Percentiles rank a stretch among this genome's conserved stretches.
Evolutionary conservation across 2,888 invertebrate genomes (phyloP).

Genomic region (Andricus curvator): DNA sequence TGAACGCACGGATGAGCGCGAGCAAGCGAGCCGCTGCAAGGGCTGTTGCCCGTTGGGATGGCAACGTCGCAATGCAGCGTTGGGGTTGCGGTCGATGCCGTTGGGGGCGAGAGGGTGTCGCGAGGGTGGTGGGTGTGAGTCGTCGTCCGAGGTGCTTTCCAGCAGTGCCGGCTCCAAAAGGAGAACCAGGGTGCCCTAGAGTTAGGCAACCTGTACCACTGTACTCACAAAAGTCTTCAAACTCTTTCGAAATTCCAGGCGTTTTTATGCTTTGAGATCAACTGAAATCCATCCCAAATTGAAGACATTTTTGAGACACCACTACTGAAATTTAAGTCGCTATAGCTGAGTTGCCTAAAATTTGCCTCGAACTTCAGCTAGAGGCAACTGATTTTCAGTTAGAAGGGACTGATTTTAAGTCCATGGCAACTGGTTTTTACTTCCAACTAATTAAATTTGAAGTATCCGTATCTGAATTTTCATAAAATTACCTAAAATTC

Average conservation of each 20-base stretch:
- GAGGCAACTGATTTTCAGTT: too few relatives aligned
- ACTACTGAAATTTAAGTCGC: too few relatives aligned
- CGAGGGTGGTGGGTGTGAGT: constrained; percentile 45
- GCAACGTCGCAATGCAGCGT: constrained; percentile 79
- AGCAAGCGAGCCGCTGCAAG: constrained; percentile 64
- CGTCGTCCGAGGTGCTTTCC: constrained; percentile 47
- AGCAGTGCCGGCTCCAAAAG: background rate
- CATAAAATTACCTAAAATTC: background rate
- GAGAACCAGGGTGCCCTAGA: background rate
- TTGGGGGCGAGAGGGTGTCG: constrained; percentile 64
- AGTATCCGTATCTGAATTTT: background rate
- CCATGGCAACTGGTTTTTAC: too few relatives aligned
- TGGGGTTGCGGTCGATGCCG: constrained; percentile 78
- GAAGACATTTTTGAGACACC: too few relatives aligned
- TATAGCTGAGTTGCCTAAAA: too few relatives aligned
- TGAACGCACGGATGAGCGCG: constrained; percentile 46
- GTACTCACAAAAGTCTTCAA: background rate
- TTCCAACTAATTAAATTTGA: too few relatives aligned
- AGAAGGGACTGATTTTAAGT: too few relatives aligned
- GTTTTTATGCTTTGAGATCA: too few relatives aligned
- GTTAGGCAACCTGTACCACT: background rate
- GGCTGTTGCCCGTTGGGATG: constrained; percentile 78
- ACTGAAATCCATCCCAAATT: too few relatives aligned
- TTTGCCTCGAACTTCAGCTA: too few relatives aligned
- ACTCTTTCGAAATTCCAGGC: background rate